Evolutionary conservation across 2,888 invertebrate species (phyloP).

Genomic region (Stegophylla sp.): DNA sequence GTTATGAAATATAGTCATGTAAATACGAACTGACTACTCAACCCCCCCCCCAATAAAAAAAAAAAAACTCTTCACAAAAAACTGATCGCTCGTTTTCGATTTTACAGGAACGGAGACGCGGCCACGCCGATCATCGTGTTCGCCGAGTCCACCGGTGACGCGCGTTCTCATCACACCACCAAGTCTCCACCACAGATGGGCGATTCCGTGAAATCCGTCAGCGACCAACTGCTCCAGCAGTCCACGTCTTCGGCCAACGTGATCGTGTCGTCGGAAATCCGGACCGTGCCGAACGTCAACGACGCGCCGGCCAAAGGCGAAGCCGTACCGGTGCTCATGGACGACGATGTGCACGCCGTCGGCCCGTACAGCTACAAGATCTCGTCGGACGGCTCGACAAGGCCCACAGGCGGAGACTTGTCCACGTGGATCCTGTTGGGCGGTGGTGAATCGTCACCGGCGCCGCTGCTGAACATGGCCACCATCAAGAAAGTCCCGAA

Average conservation of each 20-base stretch:
- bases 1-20: too few relatives aligned
- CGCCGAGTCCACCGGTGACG: slow-evolving; percentile 1
- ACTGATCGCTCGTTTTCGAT: not conserved
- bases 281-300: slow-evolving; percentile 18
- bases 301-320: slow-evolving; percentile 67
- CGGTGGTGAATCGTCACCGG: slow-evolving; percentile 65
- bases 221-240: slow-evolving; percentile 43
- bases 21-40: too few relatives aligned
- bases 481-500: slow-evolving; percentile 60
- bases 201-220: slow-evolving; percentile 43
- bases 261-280: slow-evolving; percentile 30
- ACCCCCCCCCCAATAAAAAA: too few relatives aligned
- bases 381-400: slow-evolving; percentile 58
- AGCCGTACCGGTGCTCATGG: slow-evolving; percentile 72
- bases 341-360: slow-evolving; percentile 66
- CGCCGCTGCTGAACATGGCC: slow-evolving; percentile 60
- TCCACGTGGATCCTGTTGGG: slow-evolving; percentile 81
- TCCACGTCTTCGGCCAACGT: slow-evolving; percentile 16
- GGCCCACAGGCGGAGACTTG: slow-evolving; percentile 69
- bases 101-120: slow-evolving; percentile 24
- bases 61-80: not conserved
- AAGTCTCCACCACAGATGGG: slow-evolving; percentile 21
- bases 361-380: slow-evolving; percentile 64
- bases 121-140: slow-evolving; percentile 10
- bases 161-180: slow-evolving; percentile 40